These are phyloP conservation scores for Lepidostoma basale DNA, from an alignment of 1,140 invertebrate genomes.

Conservation along the genomic window DNA sequence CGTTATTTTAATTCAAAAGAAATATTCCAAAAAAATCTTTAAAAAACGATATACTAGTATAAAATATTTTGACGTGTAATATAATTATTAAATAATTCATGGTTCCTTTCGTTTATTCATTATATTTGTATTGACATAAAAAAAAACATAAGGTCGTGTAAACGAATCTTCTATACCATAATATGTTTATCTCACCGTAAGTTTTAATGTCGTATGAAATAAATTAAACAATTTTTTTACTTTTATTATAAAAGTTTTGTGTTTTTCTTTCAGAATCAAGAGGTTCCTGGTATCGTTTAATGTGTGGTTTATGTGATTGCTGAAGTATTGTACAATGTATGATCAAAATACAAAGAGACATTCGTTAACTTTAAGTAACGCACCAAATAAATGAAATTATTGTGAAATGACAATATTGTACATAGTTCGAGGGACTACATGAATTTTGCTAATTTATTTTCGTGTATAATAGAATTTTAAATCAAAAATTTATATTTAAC, in stretches of 20 bases:
- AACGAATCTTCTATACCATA: too few relatives aligned
- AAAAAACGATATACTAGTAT: too few relatives aligned
- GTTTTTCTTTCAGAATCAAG: background rate
- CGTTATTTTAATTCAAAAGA: too few relatives aligned
- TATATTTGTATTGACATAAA: too few relatives aligned
- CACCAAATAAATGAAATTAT: conserved; percentile 35
- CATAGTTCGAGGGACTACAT: conserved; percentile 26
- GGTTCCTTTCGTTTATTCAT: too few relatives aligned
- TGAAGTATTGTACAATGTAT: background rate
- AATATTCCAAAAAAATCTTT: too few relatives aligned
- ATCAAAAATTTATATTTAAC: conserved; percentile 17
- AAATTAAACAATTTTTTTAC: background rate
- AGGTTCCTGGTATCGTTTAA: conserved; percentile 3
- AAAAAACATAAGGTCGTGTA: too few relatives aligned
- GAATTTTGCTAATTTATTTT: conserved; percentile 5
- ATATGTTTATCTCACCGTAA: too few relatives aligned
- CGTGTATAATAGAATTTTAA: background rate
- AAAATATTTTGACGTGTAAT: background rate
- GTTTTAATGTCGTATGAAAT: too few relatives aligned
- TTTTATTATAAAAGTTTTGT: background rate
- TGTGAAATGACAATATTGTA: conserved; percentile 47
- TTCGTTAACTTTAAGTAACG: conserved; percentile 15
- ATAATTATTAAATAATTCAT: background rate
- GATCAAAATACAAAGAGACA: background rate
- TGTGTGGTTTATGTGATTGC: conserved; percentile 11